Base-by-base conservation (phyloP, 64 coral and sea anemone species). In the Actinia tenebrosa region DNA sequence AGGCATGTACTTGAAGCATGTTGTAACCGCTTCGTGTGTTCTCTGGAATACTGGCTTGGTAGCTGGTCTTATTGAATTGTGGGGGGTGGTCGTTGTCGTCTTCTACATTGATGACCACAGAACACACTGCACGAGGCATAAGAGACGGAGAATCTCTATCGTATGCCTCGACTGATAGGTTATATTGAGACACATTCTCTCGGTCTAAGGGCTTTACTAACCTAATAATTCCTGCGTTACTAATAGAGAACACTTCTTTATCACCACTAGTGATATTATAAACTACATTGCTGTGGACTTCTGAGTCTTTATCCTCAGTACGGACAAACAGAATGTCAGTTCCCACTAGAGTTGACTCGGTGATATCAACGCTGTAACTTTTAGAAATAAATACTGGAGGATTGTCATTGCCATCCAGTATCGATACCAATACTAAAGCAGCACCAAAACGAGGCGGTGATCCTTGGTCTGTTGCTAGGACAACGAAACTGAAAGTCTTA, bases 331-430 rank as follows among this genome's bases (percentile, higher is more conserved):
- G 71, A 43, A 88, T 50, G 25, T 18, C 17, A 16, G 71, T 56
- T 0, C 55, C 77, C 3, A 80, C 26, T 20, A 56, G 25, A 25
- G 50, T 81, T 10, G 52, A 27, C 20, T 88, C 87, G 37, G 53
- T 20, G 37, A 88, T 59, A 27, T 75, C 44, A 27, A 56, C 56
- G 17, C 10, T 88, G 56, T 88, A 88, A 18, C 13, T 14, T 4
- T 23, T n/a, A 16, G 87, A 75, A 1, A 45, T 1, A 25, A 88
- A 88, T 23, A 80, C 56, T 22, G 87, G 87, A 3, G 52, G 68
- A 59, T 88, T 88, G 17, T 88, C 87, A 58, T 88, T 88, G 44
- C 81, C 53, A 63, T 88, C 77, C 22, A 56, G 9, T 58, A 88
- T 26, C 7, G 45, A 61, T 10, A 88, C 37, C 27, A 30, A 20